Base-by-base conservation (phyloP, 2,113 vertebrate species). In the Bubo blakistoni region DNA sequence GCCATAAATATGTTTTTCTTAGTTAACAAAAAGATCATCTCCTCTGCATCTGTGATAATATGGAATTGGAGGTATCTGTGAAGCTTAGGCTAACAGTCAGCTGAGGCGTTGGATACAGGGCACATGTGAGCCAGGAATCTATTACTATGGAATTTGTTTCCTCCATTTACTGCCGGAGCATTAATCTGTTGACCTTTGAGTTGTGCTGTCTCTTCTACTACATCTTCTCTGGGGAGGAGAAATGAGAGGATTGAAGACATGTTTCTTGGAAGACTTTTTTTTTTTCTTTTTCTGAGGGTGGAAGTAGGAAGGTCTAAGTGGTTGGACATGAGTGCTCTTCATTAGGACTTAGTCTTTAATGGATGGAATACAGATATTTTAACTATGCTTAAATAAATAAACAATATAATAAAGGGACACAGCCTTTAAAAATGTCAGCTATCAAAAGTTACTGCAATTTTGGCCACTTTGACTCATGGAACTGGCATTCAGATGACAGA, bases 401-500 rank as follows among this genome's bases (percentile, higher is more conserved):
- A 86, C 40, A 73, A 30, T 88, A 63, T 81, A 13, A 58, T 78
- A 90, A 71, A 71, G 44, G 20, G 25, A 84, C 14, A 81, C 2
- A 16, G 72, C 34, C 70, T 93, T 88, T 88, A 81, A 93, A 94
- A 95, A 84, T 71, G 66, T 94, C 88, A 91, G 65, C 71, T 93
- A 44, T 71, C 5, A 1, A 65, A 94, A 95, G 32, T 94, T 89
- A 85, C 46, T 87, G 81, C 73, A 89, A 61, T 94, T 94, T 79
- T 87, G 44, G 83, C 82, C 62, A 58, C 77, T 93, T 91, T 94
- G 89, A 89, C 57, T 91, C 66, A 49, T 94, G 80, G 52, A 91
- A 94, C 40, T 89, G 92, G 83, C 94, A 92, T 93, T 96, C 11
- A 14, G 57, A 94, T 94, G 92, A 96, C 95, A 94, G 91, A 87